Evolutionary conservation across 2,888 invertebrate genomes (phyloP).

Genomic region (Morpho helenor): DNA sequence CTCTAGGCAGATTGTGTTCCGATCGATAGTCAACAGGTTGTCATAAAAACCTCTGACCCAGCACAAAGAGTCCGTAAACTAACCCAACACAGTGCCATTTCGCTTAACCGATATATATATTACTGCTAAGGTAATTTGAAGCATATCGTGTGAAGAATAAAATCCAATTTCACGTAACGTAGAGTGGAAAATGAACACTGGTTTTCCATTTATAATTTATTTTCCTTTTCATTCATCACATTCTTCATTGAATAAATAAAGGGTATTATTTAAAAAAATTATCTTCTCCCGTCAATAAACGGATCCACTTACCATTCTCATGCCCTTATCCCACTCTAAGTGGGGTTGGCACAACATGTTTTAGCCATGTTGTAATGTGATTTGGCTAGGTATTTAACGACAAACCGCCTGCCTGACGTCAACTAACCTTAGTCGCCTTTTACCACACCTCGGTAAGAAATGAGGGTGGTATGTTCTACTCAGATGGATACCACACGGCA

Average conservation of each 20-base stretch:
- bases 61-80: constrained; percentile 1
- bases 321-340: too few species aligned
- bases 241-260: constrained; percentile 5
- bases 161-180: constrained; percentile 1
- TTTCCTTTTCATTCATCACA: constrained; percentile 10
- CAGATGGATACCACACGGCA: too few species aligned
- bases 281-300: background rate
- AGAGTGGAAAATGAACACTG: background rate
- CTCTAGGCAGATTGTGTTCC: constrained; percentile 18
- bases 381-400: too few species aligned
- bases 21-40: constrained; percentile 23
- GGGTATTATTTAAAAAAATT: background rate
- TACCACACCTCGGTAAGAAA: too few species aligned
- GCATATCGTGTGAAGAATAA: background rate
- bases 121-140: constrained; percentile 1
- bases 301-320: too few species aligned
- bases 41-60: background rate
- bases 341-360: too few species aligned
- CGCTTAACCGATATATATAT: background rate
- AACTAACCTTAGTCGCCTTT: too few species aligned
- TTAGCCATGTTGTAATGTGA: too few species aligned
- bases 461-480: too few species aligned
- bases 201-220: constrained; percentile 2
- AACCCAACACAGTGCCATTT: constrained; percentile 8
- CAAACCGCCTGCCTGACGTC: too few species aligned